Evolutionary conservation across 2,888 invertebrate species (phyloP).

Genomic region (Mythimna impura): DNA sequence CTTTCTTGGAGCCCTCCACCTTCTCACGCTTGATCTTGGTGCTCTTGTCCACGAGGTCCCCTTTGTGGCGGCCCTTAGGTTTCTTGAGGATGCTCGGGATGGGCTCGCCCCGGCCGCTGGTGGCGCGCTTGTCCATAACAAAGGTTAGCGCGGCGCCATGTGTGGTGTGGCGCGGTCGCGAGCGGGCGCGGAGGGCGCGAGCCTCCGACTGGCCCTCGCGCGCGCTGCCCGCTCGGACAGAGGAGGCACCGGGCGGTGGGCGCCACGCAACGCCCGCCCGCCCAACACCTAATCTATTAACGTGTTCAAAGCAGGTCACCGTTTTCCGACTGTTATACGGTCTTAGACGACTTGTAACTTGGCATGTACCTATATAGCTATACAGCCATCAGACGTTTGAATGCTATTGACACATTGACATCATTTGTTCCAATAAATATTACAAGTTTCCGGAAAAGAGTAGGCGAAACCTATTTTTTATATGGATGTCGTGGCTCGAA

Average conservation of each 20-base stretch:
- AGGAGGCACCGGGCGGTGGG: constrained; percentile 77
- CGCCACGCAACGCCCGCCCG: constrained; percentile 73
- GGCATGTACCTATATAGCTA: constrained; percentile 25
- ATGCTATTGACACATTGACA: constrained; percentile 65
- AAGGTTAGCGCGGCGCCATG: constrained; percentile 75
- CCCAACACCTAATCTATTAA: constrained; percentile 83
- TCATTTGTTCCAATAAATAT: constrained; percentile 35
- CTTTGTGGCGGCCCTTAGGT: constrained; percentile 80
- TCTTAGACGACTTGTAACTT: constrained; percentile 57
- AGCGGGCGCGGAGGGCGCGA: constrained; percentile 88
- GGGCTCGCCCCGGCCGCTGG: constrained; percentile 85
- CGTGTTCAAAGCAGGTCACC: constrained; percentile 85
- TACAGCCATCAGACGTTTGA: constrained; percentile 33
- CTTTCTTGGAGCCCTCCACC: constrained; percentile 79
- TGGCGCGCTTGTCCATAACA: constrained; percentile 87
- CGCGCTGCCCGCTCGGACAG: constrained; percentile 83
- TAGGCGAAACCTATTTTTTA: constrained; percentile 23
- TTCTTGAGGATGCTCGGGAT: constrained; percentile 88
- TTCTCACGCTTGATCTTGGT: constrained; percentile 86
- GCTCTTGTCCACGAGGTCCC: constrained; percentile 86
- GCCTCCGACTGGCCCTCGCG: constrained; percentile 83
- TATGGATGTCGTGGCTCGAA: not conserved
- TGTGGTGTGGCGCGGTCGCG: constrained; percentile 71
- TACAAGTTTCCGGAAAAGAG: constrained; percentile 6
- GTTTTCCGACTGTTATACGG: constrained; percentile 68